These are phyloP conservation scores for Augiades crinisus DNA, from an alignment of 2,888 invertebrate species.

Conservation along the genomic window DNA sequence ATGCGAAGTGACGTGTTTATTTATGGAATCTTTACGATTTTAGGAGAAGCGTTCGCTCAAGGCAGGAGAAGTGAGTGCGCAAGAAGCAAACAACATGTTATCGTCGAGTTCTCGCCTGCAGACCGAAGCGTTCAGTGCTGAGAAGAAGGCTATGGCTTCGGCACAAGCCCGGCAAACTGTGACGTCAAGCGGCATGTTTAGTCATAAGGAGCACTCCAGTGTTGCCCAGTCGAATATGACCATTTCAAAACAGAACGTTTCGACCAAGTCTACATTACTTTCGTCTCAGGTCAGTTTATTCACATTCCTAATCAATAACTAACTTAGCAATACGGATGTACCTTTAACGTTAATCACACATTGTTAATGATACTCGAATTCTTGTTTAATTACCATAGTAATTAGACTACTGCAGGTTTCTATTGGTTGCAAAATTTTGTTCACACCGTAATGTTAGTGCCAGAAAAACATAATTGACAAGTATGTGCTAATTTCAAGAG, in stretches of 20 bases:
- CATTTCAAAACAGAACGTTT: constrained; percentile 88
- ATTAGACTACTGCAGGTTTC: constrained; percentile 14
- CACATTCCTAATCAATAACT: no score
- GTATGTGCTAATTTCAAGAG: constrained; percentile 31
- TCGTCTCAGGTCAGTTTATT: constrained; percentile 70
- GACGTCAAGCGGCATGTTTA: constrained; percentile 89
- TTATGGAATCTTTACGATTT: constrained; percentile 39
- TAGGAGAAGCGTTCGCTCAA: constrained; percentile 93
- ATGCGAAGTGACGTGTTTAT: constrained; percentile 22
- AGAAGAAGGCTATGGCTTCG: constrained; percentile 88
- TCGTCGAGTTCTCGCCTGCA: constrained; percentile 92
- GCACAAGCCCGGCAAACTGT: constrained; percentile 90
- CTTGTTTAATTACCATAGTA: constrained; percentile 7
- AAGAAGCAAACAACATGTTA: constrained; percentile 92
- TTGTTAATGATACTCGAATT: constrained; percentile 7
- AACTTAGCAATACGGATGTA: constrained; percentile 2
- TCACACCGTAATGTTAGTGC: constrained; percentile 6
- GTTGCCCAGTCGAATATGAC: constrained; percentile 91
- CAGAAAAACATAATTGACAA: constrained; percentile 20
- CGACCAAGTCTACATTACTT: constrained; percentile 83
- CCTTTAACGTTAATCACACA: neutral
- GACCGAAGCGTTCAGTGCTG: constrained; percentile 92
- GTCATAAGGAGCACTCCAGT: constrained; percentile 85
- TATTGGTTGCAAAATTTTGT: constrained; percentile 3
- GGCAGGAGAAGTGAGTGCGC: constrained; percentile 91